Percentiles rank a stretch among this genome's conserved stretches.
phyloP scores from a whole-genome alignment of 2,888 invertebrate species.

The Ennomos quercinarius region DNA sequence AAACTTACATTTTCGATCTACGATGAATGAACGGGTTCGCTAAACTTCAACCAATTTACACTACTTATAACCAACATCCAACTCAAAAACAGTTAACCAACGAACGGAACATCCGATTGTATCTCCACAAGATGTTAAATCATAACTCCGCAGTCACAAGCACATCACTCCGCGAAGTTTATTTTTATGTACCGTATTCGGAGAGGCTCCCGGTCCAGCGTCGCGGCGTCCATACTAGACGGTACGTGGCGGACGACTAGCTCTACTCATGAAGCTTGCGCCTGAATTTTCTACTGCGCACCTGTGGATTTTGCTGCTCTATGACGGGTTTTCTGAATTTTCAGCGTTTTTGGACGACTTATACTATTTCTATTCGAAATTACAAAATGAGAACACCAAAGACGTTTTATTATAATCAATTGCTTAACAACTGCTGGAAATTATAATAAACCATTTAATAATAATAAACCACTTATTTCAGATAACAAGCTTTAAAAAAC shows the following conservation, averaged over 20 bases:
- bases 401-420: no score
- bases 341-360: constrained; percentile 1
- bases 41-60: constrained; percentile 18
- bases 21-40: background rate
- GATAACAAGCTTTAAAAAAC: no score
- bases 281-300: constrained; percentile 42
- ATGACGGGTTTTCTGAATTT: constrained; percentile 11
- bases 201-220: constrained; percentile 28
- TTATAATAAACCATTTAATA: no score
- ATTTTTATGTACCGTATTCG: constrained; percentile 41
- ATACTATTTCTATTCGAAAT: no score
- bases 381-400: no score
- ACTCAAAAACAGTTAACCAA: constrained; percentile 35
- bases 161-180: constrained; percentile 50
- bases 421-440: no score
- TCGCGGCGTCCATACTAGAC: constrained; percentile 42
- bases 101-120: constrained; percentile 24
- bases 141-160: constrained; percentile 27
- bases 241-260: constrained; percentile 48
- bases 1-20: constrained; percentile 35
- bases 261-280: constrained; percentile 18
- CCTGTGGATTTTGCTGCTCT: constrained; percentile 47
- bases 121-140: constrained; percentile 29
- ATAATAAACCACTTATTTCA: no score
- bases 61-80: constrained; percentile 29